Evolutionary conservation across 2,113 vertebrate genomes (phyloP), one percentile per base, ranked within the genome.

Genomic region (Epinephelus fuscoguttatus): DNA sequence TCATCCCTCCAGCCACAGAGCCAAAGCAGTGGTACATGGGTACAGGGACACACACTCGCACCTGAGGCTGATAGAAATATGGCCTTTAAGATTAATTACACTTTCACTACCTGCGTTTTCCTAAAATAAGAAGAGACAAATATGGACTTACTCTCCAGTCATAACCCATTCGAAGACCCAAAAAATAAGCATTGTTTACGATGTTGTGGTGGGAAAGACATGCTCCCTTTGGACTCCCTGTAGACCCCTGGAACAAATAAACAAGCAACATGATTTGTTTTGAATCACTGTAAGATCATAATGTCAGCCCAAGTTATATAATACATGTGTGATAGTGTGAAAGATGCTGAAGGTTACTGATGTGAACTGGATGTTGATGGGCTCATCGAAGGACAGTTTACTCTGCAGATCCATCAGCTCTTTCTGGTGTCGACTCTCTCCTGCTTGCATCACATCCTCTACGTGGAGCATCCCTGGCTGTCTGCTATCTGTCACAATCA

Each of bases 341-440:
- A 42, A 68, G 4, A 14, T 33, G 12, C 17, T 40, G 49, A 60
- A 50, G 21, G 5, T 86, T 95, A 99, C 98, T 53, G 98, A 99
- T 82, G 98, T 99, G 87, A 98, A 99, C 94, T 97, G 97, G 85
- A 99, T 97, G 85, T 98, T 99, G 93, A 99, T 93, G 66, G 97
- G 96, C 0, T 99, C 98, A 0, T 95, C 90, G 73, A 82, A 97
- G 67, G 90, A 95, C 71, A 99, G 87, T 53, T 91, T 96, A 81
- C 75, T 92, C 95, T 98, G 96, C 37, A 96, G 49, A 0, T 94
- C 91, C 84, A 89, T 92, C 70, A 99, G 92, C 86, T 94, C 92
- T 70, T 92, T 93, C 81, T 93, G 19, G 3, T 96, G 95, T 27
- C 91, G 93, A 76, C 94, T 95, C 84, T 93, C 94, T 23, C 92